Base-by-base conservation (phyloP, 2,888 invertebrate species). In the Euclidia mi region DNA sequence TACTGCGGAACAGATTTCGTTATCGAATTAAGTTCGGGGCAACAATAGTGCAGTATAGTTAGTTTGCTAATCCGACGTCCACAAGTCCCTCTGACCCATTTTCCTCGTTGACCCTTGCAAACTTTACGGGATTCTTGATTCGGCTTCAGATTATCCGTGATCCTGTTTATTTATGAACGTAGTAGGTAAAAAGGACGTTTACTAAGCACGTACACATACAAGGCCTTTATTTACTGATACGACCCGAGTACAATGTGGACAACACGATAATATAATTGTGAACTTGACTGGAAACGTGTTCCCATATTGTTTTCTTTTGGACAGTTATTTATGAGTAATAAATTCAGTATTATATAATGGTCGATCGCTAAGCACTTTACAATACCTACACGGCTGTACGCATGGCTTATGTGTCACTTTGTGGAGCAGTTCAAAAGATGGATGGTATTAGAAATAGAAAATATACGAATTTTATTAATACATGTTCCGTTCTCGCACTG, bases 121-220 rank as follows among this genome's bases (percentile, higher is more conserved):
- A 47, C 52, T 52, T 58, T 58, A 58, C 48, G 48, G 48, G 47
- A 45, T 58, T 52, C 52, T 48, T 51, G 58, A 58, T 52, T 53
- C 52, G 47, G 35, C 56, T 52, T 52, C 48, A 58, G 52, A 58
- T 52, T 58, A 48, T 58, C 57, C 47, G 57, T 52, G 57, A 47
- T 57, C 51, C 47, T 57, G 46, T 57, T 51, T 57, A 57, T 56
- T 56, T 56, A 56, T 56, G 49, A 56, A 56, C 41, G 49, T 17
- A 44, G 49, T 45, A 41, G 45, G 56, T 50, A 56, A 50, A 56
- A 44, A 45, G 49, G 56, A 44, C 56, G 38, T 34, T 48, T 45
- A 45, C 44, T 44, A 34, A 49, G 37, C 47, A 55, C 55, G 40
- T 49, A 35, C 20, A 29, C 29, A 35, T 31, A 29, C 40, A 14